Base-by-base conservation (phyloP, 2,888 invertebrate species). In the Erebia palarica region DNA sequence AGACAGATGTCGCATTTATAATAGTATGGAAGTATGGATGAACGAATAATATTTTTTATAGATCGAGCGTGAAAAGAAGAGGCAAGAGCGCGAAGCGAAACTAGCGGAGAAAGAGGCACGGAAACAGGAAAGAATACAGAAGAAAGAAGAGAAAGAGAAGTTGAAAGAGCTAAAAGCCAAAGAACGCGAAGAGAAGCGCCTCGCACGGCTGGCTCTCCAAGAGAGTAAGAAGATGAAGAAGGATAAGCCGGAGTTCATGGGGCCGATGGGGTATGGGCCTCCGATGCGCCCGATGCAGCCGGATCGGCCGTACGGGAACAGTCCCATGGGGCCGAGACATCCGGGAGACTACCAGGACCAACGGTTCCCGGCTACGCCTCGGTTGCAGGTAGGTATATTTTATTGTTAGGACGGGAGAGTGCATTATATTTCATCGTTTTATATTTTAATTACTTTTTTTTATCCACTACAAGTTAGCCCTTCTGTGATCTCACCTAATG, bases 51-150 rank as follows among this genome's bases (percentile, higher is more conserved):
- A 0, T 5, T 11, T 21, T 76, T 78, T 77, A 7, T 81, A 94
- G 90, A 80, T 90, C 58, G 94, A 94, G 80, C 90, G 93, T 66
- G 94, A 94, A 72, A 94, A 93, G 79, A 94, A 94, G 75, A 85
- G 94, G 0, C 93, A 91, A 78, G 94, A 95, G 78, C 88, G 90
- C 14, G 94, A 94, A 82, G 91, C 91, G 21, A 92, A 92, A 76
- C 83, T 85, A 72, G 88, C 90, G 0, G 93, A 94, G 60, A 94
- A 94, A 55, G 93, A 94, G 79, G 92, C 93, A 14, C 86, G 87
- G 61, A 85, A 86, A 68, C 75, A 90, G 10, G 94, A 94, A 65
- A 84, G 94, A 2, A 76, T 94, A 67, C 93, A 92, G 74, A 92
- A 91, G 82, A 92, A 90, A 74, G 93, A 93, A 78, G 93, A 94